phyloP scores from a whole-genome alignment of 2,797 vertebrate species.

The Champsocephalus esox region DNA sequence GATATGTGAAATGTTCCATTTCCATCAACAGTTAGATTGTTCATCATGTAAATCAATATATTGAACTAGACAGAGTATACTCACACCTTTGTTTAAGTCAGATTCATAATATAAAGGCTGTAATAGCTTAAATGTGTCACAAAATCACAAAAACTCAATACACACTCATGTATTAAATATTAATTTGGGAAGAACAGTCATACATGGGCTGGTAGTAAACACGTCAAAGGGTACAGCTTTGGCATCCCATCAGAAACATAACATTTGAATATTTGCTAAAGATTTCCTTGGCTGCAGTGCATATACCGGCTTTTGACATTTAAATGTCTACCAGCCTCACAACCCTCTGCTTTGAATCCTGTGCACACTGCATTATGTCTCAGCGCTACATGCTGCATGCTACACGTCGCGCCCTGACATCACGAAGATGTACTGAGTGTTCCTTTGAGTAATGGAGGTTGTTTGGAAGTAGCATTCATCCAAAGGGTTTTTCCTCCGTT shows the following conservation, averaged over 20 bases:
- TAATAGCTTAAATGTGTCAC: background rate
- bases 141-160: background rate
- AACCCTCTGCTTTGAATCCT: background rate
- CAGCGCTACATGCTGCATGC: background rate
- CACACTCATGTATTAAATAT: background rate
- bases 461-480: background rate
- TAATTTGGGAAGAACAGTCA: background rate
- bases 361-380: background rate
- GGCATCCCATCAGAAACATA: slow-evolving; percentile 8
- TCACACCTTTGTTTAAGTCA: background rate
- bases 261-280: background rate
- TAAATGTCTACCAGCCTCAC: slow-evolving; percentile 17
- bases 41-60: no score
- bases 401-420: slow-evolving; percentile 3
- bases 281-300: slow-evolving; percentile 12
- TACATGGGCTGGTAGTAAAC: background rate
- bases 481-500: background rate
- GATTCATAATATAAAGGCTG: background rate
- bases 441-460: slow-evolving; percentile 4
- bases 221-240: slow-evolving; percentile 33
- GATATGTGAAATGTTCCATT: no score
- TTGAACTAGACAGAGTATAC: no score
- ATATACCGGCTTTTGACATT: slow-evolving; percentile 26
- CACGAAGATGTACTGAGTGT: background rate
- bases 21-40: no score